phyloP scores from a whole-genome alignment of 2,113 vertebrate genomes.

The Megaleporinus macrocephalus region DNA sequence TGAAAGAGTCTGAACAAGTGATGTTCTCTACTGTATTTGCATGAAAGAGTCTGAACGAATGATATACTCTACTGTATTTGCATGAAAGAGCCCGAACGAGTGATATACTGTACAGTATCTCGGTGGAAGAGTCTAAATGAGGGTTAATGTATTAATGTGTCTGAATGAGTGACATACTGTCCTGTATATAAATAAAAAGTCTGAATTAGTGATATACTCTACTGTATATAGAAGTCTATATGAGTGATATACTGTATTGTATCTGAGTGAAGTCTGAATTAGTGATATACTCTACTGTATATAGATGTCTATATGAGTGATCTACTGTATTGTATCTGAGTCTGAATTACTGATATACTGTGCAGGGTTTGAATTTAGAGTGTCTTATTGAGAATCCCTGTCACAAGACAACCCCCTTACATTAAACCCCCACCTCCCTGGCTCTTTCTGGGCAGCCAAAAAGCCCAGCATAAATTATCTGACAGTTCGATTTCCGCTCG shows the following conservation, averaged over 20 bases:
- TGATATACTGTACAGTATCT: too few species aligned
- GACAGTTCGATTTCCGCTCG: slow-evolving; percentile 53
- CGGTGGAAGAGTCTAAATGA: background rate
- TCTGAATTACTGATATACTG: background rate
- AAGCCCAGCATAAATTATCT: slow-evolving; percentile 64
- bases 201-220: background rate
- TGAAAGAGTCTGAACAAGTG: background rate
- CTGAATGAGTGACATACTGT: background rate
- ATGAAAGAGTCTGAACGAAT: background rate
- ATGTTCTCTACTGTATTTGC: too few species aligned
- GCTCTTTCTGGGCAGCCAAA: slow-evolving; percentile 50
- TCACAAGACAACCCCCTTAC: slow-evolving; percentile 43
- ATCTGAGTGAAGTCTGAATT: background rate
- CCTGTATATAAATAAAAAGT: too few species aligned
- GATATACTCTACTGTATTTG: too few species aligned
- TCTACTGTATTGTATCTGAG: too few species aligned
- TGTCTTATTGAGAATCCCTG: slow-evolving; percentile 1
- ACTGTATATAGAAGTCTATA: background rate
- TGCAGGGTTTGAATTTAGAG: background rate
- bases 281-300: too few species aligned
- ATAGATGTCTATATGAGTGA: background rate
- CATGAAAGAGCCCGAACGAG: too few species aligned
- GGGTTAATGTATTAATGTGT: background rate
- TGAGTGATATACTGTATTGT: background rate
- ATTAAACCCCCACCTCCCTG: slow-evolving; percentile 40